These are phyloP conservation scores for Corella eumyota DNA, from an alignment of 23 tunicate species.

Conservation along the genomic window DNA sequence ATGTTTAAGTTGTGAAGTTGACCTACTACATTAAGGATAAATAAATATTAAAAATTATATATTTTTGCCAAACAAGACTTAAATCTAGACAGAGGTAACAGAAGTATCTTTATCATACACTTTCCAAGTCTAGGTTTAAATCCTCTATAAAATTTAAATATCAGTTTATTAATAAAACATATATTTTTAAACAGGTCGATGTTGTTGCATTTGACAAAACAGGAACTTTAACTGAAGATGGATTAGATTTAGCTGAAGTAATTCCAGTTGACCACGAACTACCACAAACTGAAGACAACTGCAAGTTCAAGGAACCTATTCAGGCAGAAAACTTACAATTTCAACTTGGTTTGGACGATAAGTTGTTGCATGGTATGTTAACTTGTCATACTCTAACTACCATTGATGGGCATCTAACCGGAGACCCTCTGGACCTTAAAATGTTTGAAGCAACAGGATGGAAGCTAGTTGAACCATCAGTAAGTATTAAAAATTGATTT, in stretches of 20 bases:
- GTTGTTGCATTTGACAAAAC: conserved; percentile 97
- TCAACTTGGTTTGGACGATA: conserved; percentile 4
- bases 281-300: not conserved
- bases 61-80: too few species aligned
- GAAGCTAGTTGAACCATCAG: conserved; percentile 81
- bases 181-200: conserved; percentile 42
- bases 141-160: too few species aligned
- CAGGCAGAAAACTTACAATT: not conserved
- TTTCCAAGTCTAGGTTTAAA: too few species aligned
- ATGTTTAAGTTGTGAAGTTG: too few species aligned
- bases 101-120: too few species aligned
- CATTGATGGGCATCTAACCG: conserved; percentile 58
- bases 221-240: conserved; percentile 96
- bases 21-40: too few species aligned
- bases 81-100: too few species aligned
- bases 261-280: conserved; percentile 4
- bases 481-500: too few species aligned
- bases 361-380: conserved; percentile 45
- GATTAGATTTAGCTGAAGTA: conserved; percentile 48
- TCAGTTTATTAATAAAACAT: too few species aligned
- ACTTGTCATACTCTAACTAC: conserved; percentile 91
- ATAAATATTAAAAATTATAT: too few species aligned
- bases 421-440: conserved; percentile 96
- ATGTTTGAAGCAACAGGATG: conserved; percentile 95
- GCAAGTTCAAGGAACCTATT: conserved; percentile 11